A percentile compares a stretch with the other conserved stretches of the same genome.
These are phyloP conservation scores for Drosophila falleni DNA, from an alignment of 2,888 invertebrate genomes.

Conservation along the genomic window DNA sequence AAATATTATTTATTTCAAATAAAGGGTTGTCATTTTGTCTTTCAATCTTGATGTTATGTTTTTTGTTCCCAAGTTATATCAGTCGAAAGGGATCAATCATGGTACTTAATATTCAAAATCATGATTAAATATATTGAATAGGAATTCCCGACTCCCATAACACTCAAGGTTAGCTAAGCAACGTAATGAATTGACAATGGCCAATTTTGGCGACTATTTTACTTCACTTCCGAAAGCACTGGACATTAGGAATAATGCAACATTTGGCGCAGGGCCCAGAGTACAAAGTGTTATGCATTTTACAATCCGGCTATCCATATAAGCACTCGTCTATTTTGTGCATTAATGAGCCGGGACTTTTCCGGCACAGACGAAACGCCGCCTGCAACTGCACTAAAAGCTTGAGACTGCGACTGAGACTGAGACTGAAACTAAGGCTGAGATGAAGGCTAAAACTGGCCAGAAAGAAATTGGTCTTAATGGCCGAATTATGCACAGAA, in stretches of 20 bases:
- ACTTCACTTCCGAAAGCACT: background rate
- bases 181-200: slow-evolving; percentile 7
- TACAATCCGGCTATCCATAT: slow-evolving; percentile 9
- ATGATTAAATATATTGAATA: background rate
- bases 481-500: slow-evolving; percentile 70
- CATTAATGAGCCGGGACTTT: slow-evolving; percentile 68
- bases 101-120: background rate
- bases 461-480: slow-evolving; percentile 55
- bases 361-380: slow-evolving; percentile 60
- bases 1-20: background rate
- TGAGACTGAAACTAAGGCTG: background rate
- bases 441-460: slow-evolving; percentile 26
- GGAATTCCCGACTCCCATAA: too few relatives aligned
- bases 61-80: background rate
- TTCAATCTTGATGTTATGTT: background rate
- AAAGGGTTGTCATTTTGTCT: background rate
- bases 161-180: slow-evolving; percentile 20
- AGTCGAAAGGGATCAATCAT: too few relatives aligned
- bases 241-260: slow-evolving; percentile 60
- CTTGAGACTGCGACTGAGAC: slow-evolving; percentile 1
- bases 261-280: slow-evolving; percentile 69
- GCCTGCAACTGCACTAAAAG: slow-evolving; percentile 55
- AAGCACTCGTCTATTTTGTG: slow-evolving; percentile 54
- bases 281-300: slow-evolving; percentile 57
- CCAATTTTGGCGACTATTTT: background rate